Percentiles rank a stretch among this genome's conserved stretches.
phyloP scores from a whole-genome alignment of 2,797 vertebrate species.

The Catharus ustulatus region DNA sequence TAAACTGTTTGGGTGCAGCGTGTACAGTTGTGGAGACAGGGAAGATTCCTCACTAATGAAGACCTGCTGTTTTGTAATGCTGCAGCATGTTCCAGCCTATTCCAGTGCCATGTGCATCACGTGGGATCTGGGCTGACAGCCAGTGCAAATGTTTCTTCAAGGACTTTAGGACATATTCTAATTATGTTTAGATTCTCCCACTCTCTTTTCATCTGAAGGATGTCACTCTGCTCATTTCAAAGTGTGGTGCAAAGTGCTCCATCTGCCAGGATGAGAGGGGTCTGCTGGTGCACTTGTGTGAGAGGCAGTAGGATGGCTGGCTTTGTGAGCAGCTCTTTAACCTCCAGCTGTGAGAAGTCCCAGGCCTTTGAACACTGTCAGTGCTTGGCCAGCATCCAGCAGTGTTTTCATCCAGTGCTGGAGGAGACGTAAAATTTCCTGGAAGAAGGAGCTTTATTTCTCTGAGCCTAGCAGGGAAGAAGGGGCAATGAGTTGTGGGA shows the following conservation, averaged over 20 bases:
- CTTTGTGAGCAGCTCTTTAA: conserved; percentile 39
- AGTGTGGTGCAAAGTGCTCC: not conserved
- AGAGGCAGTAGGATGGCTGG: conserved; percentile 20
- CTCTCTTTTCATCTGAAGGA: conserved; percentile 60
- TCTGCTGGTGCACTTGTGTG: conserved; percentile 32
- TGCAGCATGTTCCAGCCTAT: conserved; percentile 44
- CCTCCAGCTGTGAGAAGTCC: conserved; percentile 51
- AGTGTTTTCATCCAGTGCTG: conserved; percentile 30
- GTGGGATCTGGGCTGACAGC: conserved; percentile 63
- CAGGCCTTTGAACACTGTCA: conserved; percentile 44
- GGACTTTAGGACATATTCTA: conserved; percentile 67
- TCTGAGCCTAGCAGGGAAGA: not conserved
- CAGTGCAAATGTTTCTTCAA: conserved; percentile 69
- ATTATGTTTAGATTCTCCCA: conserved; percentile 61
- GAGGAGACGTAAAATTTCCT: not conserved
- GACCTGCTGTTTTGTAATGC: conserved; percentile 58
- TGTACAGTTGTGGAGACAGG: conserved; percentile 11
- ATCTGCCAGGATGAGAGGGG: conserved; percentile 41
- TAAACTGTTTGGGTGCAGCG: conserved; percentile 23
- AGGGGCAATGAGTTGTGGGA: not conserved
- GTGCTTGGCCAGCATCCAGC: conserved; percentile 46
- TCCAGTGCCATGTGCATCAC: conserved; percentile 48
- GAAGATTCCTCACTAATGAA: conserved; percentile 54
- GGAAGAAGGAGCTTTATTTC: conserved; percentile 10
- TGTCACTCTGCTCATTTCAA: conserved; percentile 54